These are phyloP conservation scores for Physocephala rufipes DNA, from an alignment of 2,888 invertebrate species.

Conservation along the genomic window DNA sequence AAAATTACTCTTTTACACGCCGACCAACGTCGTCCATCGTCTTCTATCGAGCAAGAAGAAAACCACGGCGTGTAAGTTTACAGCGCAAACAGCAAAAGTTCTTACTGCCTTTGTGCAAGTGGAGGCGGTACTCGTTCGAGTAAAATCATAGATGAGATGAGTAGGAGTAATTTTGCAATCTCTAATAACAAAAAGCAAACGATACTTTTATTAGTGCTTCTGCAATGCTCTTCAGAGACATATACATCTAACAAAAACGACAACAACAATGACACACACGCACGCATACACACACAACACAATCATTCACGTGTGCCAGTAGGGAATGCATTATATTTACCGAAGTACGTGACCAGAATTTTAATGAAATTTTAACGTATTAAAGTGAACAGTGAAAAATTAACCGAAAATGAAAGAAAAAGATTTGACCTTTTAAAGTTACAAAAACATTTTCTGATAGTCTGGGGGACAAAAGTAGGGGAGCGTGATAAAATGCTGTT, in stretches of 20 bases:
- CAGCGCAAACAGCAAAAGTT: not conserved
- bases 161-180: not conserved
- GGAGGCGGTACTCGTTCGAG: not conserved
- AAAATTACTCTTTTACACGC: conserved; percentile 30
- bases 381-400: not conserved
- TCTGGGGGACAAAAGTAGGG: no score
- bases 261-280: no score
- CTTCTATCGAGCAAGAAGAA: not conserved
- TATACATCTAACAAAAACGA: not conserved
- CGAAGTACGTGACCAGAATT: conserved; percentile 24
- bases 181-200: conserved; percentile 6
- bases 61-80: not conserved
- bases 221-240: not conserved
- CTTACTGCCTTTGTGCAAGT: not conserved
- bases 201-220: not conserved
- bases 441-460: not conserved
- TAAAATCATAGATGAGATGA: not conserved
- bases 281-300: not conserved
- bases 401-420: not conserved
- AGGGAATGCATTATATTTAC: no score
- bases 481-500: not conserved
- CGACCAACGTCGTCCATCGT: not conserved
- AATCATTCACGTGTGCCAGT: no score
- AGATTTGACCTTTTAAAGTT: not conserved
- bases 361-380: not conserved